Percentiles rank a stretch among this genome's conserved stretches.
Conservation (phyloP, 1,140 invertebrate species). For the Halesus radiatus region DNA sequence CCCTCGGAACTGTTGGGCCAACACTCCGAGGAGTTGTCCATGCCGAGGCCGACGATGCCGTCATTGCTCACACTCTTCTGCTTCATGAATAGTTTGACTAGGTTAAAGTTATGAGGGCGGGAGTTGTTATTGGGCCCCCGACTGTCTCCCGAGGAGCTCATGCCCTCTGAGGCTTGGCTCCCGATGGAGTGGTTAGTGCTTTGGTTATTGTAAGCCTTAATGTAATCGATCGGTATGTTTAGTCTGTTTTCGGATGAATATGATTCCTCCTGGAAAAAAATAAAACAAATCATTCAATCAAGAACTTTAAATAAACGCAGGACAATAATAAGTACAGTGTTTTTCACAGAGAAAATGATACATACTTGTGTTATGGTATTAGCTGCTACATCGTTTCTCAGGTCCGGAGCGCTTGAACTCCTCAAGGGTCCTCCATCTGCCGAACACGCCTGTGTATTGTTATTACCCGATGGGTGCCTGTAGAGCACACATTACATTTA, state of each 20-base stretch:
- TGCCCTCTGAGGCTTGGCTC: slow-evolving; percentile 73
- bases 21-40: slow-evolving; percentile 76
- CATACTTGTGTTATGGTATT: slow-evolving; percentile 17
- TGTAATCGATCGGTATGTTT: slow-evolving; percentile 68
- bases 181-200: slow-evolving; percentile 63
- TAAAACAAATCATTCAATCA: background rate
- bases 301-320: background rate
- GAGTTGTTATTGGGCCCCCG: slow-evolving; percentile 58
- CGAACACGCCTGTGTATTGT: slow-evolving; percentile 72
- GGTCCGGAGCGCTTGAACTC: slow-evolving; percentile 83
- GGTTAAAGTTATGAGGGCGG: slow-evolving; percentile 77
- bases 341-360: background rate
- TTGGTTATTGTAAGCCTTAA: slow-evolving; percentile 76
- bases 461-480: slow-evolving; percentile 84
- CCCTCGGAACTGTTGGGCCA: slow-evolving; percentile 71
- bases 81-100: slow-evolving; percentile 92
- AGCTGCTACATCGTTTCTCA: slow-evolving; percentile 58
- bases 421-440: slow-evolving; percentile 71
- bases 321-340: background rate
- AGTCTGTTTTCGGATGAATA: slow-evolving; percentile 68
- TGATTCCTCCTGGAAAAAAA: slow-evolving; percentile 69
- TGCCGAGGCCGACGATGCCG: slow-evolving; percentile 75
- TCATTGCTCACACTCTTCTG: slow-evolving; percentile 86
- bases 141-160: slow-evolving; percentile 70
- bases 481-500: background rate